Percentiles rank a stretch among this genome's conserved stretches.
phyloP scores from a whole-genome alignment of 2,113 vertebrate species.

The Ictalurus furcatus region DNA sequence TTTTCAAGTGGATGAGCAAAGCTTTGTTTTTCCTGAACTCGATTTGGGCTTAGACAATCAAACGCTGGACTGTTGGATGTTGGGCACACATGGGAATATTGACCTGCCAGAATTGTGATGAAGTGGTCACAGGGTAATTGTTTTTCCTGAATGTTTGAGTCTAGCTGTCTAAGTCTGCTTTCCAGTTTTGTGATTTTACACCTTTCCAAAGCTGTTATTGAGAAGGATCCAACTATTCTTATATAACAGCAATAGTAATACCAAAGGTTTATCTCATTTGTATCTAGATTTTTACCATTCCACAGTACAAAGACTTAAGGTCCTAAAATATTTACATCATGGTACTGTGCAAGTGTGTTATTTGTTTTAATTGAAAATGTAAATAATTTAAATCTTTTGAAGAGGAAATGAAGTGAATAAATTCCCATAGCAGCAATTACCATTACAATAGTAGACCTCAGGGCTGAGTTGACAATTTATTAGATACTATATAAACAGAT shows the following conservation, averaged over 20 bases:
- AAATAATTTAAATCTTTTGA: too few relatives aligned
- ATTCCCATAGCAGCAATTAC: too few relatives aligned
- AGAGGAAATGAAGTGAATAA: too few relatives aligned
- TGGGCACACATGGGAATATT: not conserved
- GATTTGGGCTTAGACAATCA: constrained; percentile 21
- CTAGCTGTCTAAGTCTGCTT: not conserved
- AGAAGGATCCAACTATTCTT: not conserved
- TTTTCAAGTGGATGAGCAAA: not conserved
- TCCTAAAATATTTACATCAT: not conserved
- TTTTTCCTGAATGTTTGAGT: constrained; percentile 16
- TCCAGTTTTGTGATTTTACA: constrained; percentile 7
- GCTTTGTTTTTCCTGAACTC: not conserved
- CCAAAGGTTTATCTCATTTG: not conserved
- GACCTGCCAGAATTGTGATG: constrained; percentile 10
- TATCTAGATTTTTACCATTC: not conserved
- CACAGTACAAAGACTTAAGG: not conserved
- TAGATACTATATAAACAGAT: too few relatives aligned
- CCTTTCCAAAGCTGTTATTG: not conserved
- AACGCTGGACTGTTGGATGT: not conserved
- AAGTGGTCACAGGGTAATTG: constrained; percentile 6
- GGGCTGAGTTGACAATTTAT: too few relatives aligned
- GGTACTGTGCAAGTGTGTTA: not conserved
- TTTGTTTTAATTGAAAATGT: too few relatives aligned
- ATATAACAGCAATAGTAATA: not conserved
- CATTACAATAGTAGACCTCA: too few relatives aligned